Evolutionary conservation across 2,888 invertebrate species (phyloP).

Genomic region (Ichneumon xanthorius): DNA sequence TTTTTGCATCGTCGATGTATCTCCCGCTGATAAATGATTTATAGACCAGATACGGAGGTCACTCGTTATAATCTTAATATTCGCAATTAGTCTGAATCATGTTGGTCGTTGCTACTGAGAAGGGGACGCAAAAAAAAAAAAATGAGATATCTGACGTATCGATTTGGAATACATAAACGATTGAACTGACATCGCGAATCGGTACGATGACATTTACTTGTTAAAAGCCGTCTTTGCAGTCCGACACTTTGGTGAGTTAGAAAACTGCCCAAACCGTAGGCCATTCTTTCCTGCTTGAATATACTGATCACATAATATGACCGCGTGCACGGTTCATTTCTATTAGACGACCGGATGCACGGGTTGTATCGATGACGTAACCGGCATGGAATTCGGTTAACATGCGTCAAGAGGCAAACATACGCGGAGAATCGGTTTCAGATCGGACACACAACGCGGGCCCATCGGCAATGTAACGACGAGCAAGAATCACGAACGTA

Average conservation of each 20-base stretch:
- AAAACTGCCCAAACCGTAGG: neutral
- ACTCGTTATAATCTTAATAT: neutral
- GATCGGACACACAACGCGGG: constrained; percentile 5
- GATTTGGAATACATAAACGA: neutral
- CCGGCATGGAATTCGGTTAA: neutral
- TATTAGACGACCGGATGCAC: neutral
- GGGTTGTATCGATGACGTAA: constrained; percentile 18
- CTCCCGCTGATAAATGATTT: neutral
- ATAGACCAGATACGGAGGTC: neutral
- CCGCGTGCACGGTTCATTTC: neutral
- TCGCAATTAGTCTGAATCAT: neutral
- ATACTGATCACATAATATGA: neutral
- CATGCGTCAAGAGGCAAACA: constrained; percentile 9
- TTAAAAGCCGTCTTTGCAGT: neutral
- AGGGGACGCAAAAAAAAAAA: too few relatives aligned
- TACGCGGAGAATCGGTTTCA: neutral
- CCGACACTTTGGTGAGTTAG: neutral
- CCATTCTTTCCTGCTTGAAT: neutral
- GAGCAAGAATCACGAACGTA: neutral
- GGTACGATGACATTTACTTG: too few relatives aligned
- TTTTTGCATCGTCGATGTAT: neutral
- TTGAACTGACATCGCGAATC: neutral
- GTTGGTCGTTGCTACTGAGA: neutral
- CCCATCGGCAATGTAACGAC: constrained; percentile 15
- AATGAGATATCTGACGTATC: neutral